A percentile compares a stretch with the other conserved stretches of the same genome.
Evolutionary conservation across 2,797 vertebrate genomes (phyloP).

Genomic region (Acridotheres tristis): DNA sequence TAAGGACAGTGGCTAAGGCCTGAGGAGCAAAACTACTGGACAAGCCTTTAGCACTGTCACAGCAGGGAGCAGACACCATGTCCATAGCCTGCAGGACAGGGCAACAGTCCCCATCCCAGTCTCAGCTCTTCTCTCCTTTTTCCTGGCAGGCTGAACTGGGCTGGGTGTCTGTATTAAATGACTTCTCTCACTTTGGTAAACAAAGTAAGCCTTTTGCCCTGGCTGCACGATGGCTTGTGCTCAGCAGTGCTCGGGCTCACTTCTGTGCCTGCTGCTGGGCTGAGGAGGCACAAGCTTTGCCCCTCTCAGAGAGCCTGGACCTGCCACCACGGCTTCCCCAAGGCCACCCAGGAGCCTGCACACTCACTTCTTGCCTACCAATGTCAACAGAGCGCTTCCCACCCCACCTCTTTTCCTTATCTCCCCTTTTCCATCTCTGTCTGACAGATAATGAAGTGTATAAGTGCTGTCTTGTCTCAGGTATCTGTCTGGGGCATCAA

Average conservation of each 20-base stretch:
- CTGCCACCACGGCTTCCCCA: not conserved
- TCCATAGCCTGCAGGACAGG: not conserved
- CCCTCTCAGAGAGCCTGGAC: not conserved
- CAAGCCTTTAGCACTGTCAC: not conserved
- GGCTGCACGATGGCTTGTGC: rapidly evolving
- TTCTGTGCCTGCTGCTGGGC: rapidly evolving
- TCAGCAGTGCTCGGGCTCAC: not conserved
- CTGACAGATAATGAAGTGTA: conserved; percentile 15
- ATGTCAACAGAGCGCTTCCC: not conserved
- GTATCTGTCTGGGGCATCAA: conserved; percentile 38
- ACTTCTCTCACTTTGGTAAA: not conserved
- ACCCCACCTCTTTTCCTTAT: conserved; percentile 15
- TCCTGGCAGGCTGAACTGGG: not conserved
- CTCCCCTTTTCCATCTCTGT: not conserved
- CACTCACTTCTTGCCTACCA: not conserved
- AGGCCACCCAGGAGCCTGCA: conserved; percentile 50
- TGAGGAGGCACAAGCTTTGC: not conserved
- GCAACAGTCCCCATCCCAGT: not conserved
- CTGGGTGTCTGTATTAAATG: not conserved
- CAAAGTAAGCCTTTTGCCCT: not conserved
- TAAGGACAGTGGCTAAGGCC: not conserved
- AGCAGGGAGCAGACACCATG: not conserved
- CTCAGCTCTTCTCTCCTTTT: not conserved
- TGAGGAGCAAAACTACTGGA: not conserved
- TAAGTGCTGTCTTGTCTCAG: conserved; percentile 28